phyloP scores from a whole-genome alignment of 2,113 vertebrate species.

The Corapipo altera region DNA sequence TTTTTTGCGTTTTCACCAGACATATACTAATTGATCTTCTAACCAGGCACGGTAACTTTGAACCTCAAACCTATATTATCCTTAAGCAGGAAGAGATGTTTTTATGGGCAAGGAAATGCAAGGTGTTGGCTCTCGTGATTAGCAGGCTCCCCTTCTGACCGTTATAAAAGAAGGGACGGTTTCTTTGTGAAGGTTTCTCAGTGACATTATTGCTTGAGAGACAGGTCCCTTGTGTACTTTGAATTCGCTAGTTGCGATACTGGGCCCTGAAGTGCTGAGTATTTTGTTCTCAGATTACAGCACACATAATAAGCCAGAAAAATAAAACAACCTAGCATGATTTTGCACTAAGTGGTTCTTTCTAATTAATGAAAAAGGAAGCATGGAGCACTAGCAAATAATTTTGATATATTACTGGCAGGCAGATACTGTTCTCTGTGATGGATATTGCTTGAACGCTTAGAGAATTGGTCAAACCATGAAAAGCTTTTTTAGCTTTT shows the following conservation, averaged over 20 bases:
- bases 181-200: background rate
- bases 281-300: constrained; percentile 12
- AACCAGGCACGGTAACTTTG: background rate
- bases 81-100: background rate
- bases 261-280: background rate
- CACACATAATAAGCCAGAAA: background rate
- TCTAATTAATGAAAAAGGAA: background rate
- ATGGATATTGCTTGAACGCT: background rate
- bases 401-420: background rate
- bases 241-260: background rate
- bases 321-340: background rate
- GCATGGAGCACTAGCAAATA: background rate
- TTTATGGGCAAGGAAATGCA: background rate
- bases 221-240: background rate
- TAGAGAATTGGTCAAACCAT: background rate
- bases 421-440: background rate
- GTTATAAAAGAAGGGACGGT: background rate
- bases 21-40: background rate
- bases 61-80: background rate
- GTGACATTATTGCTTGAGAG: background rate
- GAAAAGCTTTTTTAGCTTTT: background rate
- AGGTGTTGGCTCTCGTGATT: background rate
- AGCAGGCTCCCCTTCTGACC: background rate
- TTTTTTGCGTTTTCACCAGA: background rate
- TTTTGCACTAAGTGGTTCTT: background rate